phyloP scores from a whole-genome alignment of 2,888 invertebrate genomes.

The Andrena praecox region DNA sequence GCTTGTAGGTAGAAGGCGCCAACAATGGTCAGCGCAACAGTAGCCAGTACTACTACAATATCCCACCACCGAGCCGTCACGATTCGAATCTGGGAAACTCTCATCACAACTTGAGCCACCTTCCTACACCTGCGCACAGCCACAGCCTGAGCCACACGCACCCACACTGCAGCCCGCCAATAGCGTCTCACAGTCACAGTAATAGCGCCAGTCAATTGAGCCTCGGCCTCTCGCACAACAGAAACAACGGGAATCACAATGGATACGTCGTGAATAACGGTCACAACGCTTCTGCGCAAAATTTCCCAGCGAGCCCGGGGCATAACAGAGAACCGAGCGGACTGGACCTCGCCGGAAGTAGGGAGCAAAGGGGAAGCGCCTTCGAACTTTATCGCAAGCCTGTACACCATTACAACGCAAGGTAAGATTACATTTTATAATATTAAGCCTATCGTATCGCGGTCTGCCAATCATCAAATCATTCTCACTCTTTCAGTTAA shows the following conservation, averaged over 20 bases:
- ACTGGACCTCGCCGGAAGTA: slow-evolving; percentile 92
- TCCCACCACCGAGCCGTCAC: slow-evolving; percentile 81
- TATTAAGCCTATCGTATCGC: neutral
- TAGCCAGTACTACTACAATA: slow-evolving; percentile 86
- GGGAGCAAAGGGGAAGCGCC: slow-evolving; percentile 97
- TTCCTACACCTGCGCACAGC: slow-evolving; percentile 77
- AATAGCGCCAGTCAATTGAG: slow-evolving; percentile 82
- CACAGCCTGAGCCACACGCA: slow-evolving; percentile 83
- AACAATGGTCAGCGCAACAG: slow-evolving; percentile 86
- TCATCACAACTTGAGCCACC: slow-evolving; percentile 79
- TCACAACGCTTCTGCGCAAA: slow-evolving; percentile 71
- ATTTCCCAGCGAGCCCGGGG: slow-evolving; percentile 73
- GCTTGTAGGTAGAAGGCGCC: slow-evolving; percentile 84
- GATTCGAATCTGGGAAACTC: slow-evolving; percentile 78
- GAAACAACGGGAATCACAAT: slow-evolving; percentile 78
- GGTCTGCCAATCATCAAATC: neutral
- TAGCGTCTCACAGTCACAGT: slow-evolving; percentile 82
- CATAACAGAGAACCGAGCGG: slow-evolving; percentile 85
- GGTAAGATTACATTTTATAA: slow-evolving; percentile 43
- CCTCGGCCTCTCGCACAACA: slow-evolving; percentile 79
- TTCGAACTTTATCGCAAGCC: slow-evolving; percentile 97
- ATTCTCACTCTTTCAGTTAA: slow-evolving; percentile 39
- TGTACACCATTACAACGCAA: slow-evolving; percentile 88
- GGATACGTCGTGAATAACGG: slow-evolving; percentile 79
- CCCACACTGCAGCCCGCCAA: slow-evolving; percentile 81